A percentile compares a stretch with the other conserved stretches of the same genome.
These are phyloP conservation scores for Saccopteryx bilineata DNA, from an alignment of 2,113 vertebrate species.

Conservation along the genomic window DNA sequence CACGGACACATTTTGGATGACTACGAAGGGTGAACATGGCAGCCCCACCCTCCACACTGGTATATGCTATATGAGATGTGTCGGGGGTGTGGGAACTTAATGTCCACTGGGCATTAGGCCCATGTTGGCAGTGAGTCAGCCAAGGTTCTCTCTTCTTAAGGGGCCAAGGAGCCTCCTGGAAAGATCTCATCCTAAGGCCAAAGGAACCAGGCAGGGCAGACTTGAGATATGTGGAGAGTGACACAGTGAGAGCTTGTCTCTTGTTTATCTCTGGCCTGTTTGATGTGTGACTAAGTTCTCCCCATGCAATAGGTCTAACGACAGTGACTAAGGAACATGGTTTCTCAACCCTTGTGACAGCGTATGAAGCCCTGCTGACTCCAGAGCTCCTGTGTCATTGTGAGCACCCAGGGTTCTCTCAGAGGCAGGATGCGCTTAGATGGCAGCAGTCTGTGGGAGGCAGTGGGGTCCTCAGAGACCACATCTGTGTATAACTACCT, in stretches of 20 bases:
- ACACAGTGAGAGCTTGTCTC: not conserved
- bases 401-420: not conserved
- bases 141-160: not conserved
- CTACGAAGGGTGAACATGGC: not conserved
- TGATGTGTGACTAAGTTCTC: not conserved
- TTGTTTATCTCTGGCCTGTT: not conserved
- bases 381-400: not conserved
- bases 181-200: not conserved
- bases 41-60: not conserved
- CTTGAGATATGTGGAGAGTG: not conserved
- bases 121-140: fast-evolving
- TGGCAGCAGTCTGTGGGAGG: not conserved
- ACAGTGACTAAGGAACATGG: not conserved
- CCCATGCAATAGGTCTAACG: not conserved
- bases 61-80: not conserved
- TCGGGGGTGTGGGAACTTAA: not conserved
- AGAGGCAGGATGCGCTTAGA: not conserved
- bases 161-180: not conserved
- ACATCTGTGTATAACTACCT: not conserved
- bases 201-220: not conserved
- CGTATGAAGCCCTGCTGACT: not conserved
- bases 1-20: not conserved
- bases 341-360: not conserved
- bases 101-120: not conserved
- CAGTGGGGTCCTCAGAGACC: not conserved